phyloP scores from a whole-genome alignment of 2,797 vertebrate species.

The Jordanella pulchra region DNA sequence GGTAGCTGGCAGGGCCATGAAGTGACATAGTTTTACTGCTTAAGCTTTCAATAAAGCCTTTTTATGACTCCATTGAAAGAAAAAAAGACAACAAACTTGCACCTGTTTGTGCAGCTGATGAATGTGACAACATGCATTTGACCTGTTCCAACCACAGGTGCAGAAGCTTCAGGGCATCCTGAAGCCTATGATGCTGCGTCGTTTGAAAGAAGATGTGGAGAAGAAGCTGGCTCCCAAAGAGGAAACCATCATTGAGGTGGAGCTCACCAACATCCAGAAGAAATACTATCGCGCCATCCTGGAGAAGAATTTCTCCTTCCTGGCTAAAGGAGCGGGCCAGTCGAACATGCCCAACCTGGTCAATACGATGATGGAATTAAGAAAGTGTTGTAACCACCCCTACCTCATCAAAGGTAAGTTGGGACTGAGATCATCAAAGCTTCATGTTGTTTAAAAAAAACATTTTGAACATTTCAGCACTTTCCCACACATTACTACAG shows the following conservation, averaged over 20 bases:
- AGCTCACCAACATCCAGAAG: conserved; percentile 99
- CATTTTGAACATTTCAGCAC: too few species aligned
- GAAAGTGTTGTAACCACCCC: conserved; percentile 98
- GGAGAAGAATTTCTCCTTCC: conserved; percentile 97
- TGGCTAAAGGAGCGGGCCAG: conserved; percentile 96
- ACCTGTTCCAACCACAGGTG: conserved; percentile 81
- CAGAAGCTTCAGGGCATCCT: conserved; percentile 97
- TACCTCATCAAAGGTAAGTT: conserved; percentile 92
- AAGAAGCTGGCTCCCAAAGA: conserved; percentile 98
- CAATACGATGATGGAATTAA: conserved; percentile 99
- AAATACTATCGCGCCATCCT: conserved; percentile 98
- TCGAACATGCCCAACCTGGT: conserved; percentile 98
- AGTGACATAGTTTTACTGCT: conserved; percentile 18
- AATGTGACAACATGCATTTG: conserved; percentile 4
- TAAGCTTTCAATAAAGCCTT: conserved; percentile 13
- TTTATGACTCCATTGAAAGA: conserved; percentile 5
- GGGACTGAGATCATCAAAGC: background rate
- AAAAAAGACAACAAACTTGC: background rate
- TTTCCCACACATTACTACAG: background rate
- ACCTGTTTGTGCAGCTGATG: background rate
- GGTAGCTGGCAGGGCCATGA: conserved; percentile 21
- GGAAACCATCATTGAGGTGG: conserved; percentile 98
- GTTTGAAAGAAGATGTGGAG: conserved; percentile 97
- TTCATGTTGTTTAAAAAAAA: too few species aligned
- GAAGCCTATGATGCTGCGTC: conserved; percentile 98